A percentile compares a stretch with the other conserved stretches of the same genome.
These are phyloP conservation scores for Paracyclopina nana DNA, from an alignment of 1,140 invertebrate genomes.

Conservation along the genomic window DNA sequence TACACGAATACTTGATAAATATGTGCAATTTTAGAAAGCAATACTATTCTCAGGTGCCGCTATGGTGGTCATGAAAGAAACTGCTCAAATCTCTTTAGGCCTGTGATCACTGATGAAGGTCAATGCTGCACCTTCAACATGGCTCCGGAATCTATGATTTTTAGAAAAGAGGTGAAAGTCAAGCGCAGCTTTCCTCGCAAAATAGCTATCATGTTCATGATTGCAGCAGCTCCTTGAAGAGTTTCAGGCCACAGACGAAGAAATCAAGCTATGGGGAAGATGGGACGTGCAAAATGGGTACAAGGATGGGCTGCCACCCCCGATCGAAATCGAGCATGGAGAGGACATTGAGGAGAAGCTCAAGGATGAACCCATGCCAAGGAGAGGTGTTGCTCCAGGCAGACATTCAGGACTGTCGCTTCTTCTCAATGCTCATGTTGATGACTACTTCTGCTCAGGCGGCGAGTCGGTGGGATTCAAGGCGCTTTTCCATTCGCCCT, in stretches of 20 bases:
- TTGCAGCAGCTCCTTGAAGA: no score
- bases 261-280: not conserved
- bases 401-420: not conserved
- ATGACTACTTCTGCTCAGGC: conserved; percentile 10
- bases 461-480: conserved; percentile 11
- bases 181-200: no score
- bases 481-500: conserved; percentile 3
- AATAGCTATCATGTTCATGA: no score
- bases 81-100: conserved; percentile 1
- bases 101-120: conserved; percentile 5
- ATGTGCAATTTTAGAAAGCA: no score
- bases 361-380: not conserved
- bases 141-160: not conserved
- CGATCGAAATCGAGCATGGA: no score
- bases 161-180: not conserved
- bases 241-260: no score
- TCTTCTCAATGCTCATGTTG: conserved; percentile 3
- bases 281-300: conserved; percentile 11
- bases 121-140: conserved; percentile 14
- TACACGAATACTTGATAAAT: no score
- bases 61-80: conserved; percentile 2
- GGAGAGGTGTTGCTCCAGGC: not conserved
- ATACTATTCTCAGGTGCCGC: conserved; percentile 4
- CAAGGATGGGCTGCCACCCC: no score
- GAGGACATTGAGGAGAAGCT: not conserved